These are phyloP conservation scores for Ischnura elegans DNA, from an alignment of 2,888 invertebrate species.

Conservation along the genomic window DNA sequence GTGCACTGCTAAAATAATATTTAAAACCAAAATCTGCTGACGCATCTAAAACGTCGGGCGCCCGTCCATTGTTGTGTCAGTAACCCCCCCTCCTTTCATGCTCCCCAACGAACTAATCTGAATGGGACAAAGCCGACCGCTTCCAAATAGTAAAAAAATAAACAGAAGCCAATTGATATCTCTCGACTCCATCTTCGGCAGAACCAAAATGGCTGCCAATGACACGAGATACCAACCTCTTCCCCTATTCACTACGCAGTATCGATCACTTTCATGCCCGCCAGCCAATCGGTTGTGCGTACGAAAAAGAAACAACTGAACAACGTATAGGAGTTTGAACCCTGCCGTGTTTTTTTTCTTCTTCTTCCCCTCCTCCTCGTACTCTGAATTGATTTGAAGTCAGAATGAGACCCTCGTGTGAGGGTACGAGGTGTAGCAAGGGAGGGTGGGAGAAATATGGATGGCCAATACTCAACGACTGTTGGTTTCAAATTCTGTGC, in stretches of 20 bases:
- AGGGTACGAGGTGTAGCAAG: too few relatives aligned
- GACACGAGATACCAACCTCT: not conserved
- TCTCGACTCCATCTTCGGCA: not conserved
- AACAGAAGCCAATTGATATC: not conserved
- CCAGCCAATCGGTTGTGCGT: conserved; percentile 14
- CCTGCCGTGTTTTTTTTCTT: not conserved
- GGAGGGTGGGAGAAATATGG: not conserved
- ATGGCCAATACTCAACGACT: conserved; percentile 29
- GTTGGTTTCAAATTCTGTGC: conserved; percentile 50
- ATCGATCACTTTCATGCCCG: not conserved
- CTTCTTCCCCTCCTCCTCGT: not conserved
- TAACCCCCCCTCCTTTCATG: not conserved
- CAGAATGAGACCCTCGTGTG: not conserved
- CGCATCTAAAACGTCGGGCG: not conserved
- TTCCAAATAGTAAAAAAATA: not conserved
- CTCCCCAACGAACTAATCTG: not conserved
- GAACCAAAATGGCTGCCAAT: conserved; percentile 2
- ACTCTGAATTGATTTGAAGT: not conserved
- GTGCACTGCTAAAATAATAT: conserved; percentile 26
- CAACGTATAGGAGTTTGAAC: conserved; percentile 21
- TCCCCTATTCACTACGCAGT: not conserved
- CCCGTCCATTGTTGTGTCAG: not conserved
- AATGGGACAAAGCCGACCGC: not conserved
- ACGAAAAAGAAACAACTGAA: not conserved
- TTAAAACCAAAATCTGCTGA: not conserved